Evolutionary conservation across 2,888 invertebrate species (phyloP).

Genomic region (Cheilosia variabilis): DNA sequence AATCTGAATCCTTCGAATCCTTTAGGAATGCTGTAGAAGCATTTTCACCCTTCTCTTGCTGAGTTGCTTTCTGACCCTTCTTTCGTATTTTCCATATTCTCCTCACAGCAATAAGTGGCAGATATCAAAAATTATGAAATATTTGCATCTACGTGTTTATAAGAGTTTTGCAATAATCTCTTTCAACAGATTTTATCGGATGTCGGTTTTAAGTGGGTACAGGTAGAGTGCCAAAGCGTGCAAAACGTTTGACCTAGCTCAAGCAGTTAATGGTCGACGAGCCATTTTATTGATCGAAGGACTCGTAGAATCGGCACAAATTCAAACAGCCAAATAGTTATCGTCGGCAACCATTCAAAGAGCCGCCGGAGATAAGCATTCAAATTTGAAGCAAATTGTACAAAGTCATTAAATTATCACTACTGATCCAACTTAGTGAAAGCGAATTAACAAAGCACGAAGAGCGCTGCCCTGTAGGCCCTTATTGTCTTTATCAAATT

Average conservation of each 20-base stretch:
- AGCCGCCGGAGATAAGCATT: slow-evolving; percentile 31
- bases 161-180: neutral
- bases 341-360: too few relatives aligned
- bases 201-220: too few relatives aligned
- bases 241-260: too few relatives aligned
- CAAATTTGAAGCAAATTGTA: neutral
- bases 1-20: slow-evolving; percentile 28
- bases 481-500: slow-evolving; percentile 52
- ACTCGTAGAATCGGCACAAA: too few relatives aligned
- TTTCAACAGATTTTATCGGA: too few relatives aligned
- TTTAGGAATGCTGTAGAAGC: slow-evolving; percentile 18
- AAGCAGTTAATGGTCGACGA: too few relatives aligned
- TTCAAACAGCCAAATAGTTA: too few relatives aligned
- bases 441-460: slow-evolving; percentile 20
- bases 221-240: too few relatives aligned
- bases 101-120: slow-evolving; percentile 29
- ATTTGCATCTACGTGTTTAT: neutral
- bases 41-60: slow-evolving; percentile 33
- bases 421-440: neutral
- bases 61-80: slow-evolving; percentile 22
- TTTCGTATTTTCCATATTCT: slow-evolving; percentile 26
- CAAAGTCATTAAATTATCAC: slow-evolving; percentile 39
- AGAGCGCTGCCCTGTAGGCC: neutral
- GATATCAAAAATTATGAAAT: slow-evolving; percentile 35
- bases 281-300: too few relatives aligned